These are phyloP conservation scores for Meteorus sp. DNA, from an alignment of 1,140 invertebrate genomes.

Conservation along the genomic window DNA sequence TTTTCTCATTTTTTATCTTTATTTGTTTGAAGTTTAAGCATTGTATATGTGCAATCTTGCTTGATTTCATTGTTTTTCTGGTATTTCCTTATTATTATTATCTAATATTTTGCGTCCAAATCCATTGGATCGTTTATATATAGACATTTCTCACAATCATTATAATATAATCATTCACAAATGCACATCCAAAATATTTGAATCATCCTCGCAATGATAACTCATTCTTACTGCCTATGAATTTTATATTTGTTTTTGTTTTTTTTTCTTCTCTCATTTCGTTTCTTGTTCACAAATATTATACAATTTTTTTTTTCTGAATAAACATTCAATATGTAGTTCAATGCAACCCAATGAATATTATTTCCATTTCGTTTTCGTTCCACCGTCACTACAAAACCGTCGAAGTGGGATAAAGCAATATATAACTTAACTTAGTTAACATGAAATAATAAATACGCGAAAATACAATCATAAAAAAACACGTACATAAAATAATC, in stretches of 20 bases:
- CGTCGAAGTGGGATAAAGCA: not conserved
- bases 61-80: constrained; percentile 12
- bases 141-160: constrained; percentile 6
- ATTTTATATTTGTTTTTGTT: no score
- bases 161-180: not conserved
- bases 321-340: no score
- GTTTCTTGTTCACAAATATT: no score
- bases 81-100: no score
- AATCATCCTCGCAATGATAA: not conserved
- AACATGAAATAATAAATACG: constrained; percentile 1
- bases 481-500: constrained; percentile 5
- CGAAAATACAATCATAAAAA: constrained; percentile 3
- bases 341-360: no score
- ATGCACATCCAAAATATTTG: constrained; percentile 1
- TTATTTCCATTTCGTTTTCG: not conserved
- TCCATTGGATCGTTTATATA: constrained; percentile 2
- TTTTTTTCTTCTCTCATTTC: no score
- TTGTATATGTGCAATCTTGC: constrained; percentile 12
- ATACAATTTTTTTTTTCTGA: no score
- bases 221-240: no score
- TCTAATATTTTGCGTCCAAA: no score
- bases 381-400: not conserved
- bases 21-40: constrained; percentile 11
- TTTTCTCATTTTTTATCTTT: not conserved
- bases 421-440: constrained; percentile 3